Evolutionary conservation across 2,888 invertebrate species (phyloP).

Genomic region (Mythimna vitellina): DNA sequence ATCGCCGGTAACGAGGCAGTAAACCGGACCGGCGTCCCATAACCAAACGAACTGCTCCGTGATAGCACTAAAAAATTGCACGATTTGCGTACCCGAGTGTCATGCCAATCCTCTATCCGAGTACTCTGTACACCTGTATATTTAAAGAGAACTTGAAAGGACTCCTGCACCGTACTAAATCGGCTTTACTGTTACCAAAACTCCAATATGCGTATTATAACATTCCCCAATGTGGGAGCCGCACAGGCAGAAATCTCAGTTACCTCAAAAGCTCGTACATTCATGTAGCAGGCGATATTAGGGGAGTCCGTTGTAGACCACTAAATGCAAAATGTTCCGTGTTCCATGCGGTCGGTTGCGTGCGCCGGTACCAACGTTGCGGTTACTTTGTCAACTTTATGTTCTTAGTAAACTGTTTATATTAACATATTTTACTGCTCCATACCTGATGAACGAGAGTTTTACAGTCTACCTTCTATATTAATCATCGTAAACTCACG

Average conservation of each 20-base stretch:
- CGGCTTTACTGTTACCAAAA: slow-evolving; percentile 59
- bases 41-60: slow-evolving; percentile 73
- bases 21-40: slow-evolving; percentile 79
- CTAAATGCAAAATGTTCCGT: slow-evolving; percentile 67
- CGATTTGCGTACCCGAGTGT: slow-evolving; percentile 60
- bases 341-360: slow-evolving; percentile 65
- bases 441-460: slow-evolving; percentile 63
- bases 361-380: slow-evolving; percentile 56
- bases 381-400: slow-evolving; percentile 71
- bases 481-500: slow-evolving; percentile 66
- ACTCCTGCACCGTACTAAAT: slow-evolving; percentile 50
- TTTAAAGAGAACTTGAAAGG: slow-evolving; percentile 55
- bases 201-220: slow-evolving; percentile 51
- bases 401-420: slow-evolving; percentile 69
- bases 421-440: slow-evolving; percentile 69
- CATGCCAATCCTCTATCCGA: slow-evolving; percentile 46
- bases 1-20: slow-evolving; percentile 85
- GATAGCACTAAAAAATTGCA: slow-evolving; percentile 71
- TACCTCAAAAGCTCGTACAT: slow-evolving; percentile 56
- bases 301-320: slow-evolving; percentile 58
- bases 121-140: slow-evolving; percentile 54
- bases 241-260: slow-evolving; percentile 56
- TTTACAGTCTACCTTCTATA: slow-evolving; percentile 60
- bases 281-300: slow-evolving; percentile 59
- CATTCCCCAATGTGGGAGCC: slow-evolving; percentile 28